Evolutionary conservation across 1,140 invertebrate genomes (phyloP).

Genomic region (Tetramorium alpestre): DNA sequence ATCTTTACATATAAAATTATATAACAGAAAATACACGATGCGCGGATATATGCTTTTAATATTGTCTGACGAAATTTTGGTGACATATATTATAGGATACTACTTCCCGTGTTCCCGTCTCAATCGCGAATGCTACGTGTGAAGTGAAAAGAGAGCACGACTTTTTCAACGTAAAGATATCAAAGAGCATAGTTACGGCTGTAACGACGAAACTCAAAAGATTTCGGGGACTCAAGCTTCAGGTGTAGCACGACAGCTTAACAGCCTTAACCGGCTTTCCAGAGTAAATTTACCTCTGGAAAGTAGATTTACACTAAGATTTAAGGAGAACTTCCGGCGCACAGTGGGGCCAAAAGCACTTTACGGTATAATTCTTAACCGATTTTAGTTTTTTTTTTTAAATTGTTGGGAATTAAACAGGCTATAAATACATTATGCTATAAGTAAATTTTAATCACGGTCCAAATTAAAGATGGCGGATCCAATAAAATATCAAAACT

Average conservation of each 20-base stretch:
- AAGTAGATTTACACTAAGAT: constrained; percentile 59
- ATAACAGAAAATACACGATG: neutral
- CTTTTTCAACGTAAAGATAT: constrained; percentile 8
- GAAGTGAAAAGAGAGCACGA: neutral
- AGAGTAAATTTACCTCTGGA: constrained; percentile 45
- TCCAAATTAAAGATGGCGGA: too few species aligned
- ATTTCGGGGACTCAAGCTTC: constrained; percentile 43
- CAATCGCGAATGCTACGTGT: neutral
- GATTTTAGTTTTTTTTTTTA: too few species aligned
- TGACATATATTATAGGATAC: neutral
- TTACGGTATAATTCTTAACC: too few species aligned
- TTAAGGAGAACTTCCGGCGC: constrained; percentile 20
- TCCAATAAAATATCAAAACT: too few species aligned
- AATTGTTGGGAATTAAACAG: too few species aligned
- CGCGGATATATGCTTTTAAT: neutral
- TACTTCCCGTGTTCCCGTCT: neutral
- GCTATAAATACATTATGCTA: too few species aligned
- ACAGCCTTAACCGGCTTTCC: constrained; percentile 48
- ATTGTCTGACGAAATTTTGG: neutral
- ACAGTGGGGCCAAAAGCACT: too few species aligned
- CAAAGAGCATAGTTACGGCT: constrained; percentile 25
- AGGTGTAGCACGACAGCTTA: constrained; percentile 53
- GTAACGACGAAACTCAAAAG: constrained; percentile 22
- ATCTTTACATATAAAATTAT: neutral
- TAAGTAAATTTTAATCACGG: too few species aligned